These are phyloP conservation scores for Poeciliopsis retropinna DNA, from an alignment of 2,113 vertebrate species.

Conservation along the genomic window DNA sequence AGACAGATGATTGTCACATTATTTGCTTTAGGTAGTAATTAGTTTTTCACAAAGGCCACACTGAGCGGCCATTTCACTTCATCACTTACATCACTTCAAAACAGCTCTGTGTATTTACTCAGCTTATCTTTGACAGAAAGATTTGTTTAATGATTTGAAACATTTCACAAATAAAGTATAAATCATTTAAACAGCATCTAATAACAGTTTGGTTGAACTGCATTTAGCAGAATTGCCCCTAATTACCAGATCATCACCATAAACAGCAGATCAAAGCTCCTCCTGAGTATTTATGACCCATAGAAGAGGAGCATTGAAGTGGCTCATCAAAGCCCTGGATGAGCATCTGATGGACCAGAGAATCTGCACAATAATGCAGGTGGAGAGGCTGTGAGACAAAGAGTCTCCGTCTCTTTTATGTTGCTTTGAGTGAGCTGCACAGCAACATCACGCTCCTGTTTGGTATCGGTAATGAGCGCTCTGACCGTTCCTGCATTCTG, in stretches of 20 bases:
- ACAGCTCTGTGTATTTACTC: background rate
- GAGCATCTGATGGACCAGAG: slow-evolving; percentile 41
- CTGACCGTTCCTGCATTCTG: background rate
- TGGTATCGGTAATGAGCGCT: slow-evolving; percentile 36
- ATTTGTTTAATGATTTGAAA: background rate
- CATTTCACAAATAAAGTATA: background rate
- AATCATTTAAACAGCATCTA: background rate
- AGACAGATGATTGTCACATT: background rate
- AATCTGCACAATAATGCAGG: slow-evolving; percentile 80
- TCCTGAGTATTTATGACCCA: slow-evolving; percentile 42
- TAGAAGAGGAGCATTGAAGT: slow-evolving; percentile 43
- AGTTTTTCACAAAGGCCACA: too few relatives aligned
- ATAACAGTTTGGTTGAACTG: background rate
- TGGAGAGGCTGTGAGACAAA: slow-evolving; percentile 54
- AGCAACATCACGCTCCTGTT: slow-evolving; percentile 5
- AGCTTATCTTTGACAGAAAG: background rate
- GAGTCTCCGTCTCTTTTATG: slow-evolving; percentile 43
- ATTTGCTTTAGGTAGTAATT: too few relatives aligned
- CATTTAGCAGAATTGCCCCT: background rate
- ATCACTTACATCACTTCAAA: background rate
- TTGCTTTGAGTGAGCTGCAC: slow-evolving; percentile 30
- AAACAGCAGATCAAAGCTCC: slow-evolving; percentile 70
- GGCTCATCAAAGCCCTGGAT: slow-evolving; percentile 74
- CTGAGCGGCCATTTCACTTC: background rate
- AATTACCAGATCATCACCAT: slow-evolving; percentile 52